phyloP scores from a whole-genome alignment of 2,113 vertebrate genomes.

The Cyprinus carpio region DNA sequence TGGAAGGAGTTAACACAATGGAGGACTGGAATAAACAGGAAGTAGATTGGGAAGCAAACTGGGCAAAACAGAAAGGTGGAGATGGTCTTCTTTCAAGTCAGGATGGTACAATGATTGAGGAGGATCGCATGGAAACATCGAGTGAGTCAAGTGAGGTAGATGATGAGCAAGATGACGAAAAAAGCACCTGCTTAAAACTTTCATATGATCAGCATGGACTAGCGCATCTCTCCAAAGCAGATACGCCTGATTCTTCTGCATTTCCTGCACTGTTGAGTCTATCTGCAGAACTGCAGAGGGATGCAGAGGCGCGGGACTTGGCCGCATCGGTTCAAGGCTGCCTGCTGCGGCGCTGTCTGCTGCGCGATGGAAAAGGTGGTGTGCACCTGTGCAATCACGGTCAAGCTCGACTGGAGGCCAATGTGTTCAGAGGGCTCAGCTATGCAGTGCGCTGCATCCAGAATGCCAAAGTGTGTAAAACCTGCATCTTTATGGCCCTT shows the following conservation, averaged over 20 bases:
- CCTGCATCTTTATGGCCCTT: neutral
- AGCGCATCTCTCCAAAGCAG: constrained; percentile 73
- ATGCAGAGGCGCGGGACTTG: constrained; percentile 80
- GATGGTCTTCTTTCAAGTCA: constrained; percentile 59
- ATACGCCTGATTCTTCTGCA: constrained; percentile 62
- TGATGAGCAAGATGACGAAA: constrained; percentile 71
- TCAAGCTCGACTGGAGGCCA: constrained; percentile 83
- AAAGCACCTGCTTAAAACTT: constrained; percentile 67
- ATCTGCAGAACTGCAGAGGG: constrained; percentile 84
- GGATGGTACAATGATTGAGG: constrained; percentile 67
- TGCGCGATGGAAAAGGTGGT: constrained; percentile 84
- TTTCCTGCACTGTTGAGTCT: constrained; percentile 77
- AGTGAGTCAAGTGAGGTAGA: constrained; percentile 77
- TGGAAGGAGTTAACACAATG: constrained; percentile 61
- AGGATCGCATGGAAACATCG: constrained; percentile 74
- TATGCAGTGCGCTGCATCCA: constrained; percentile 84
- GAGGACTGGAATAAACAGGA: constrained; percentile 64
- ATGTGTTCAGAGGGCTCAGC: constrained; percentile 81
- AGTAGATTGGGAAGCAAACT: constrained; percentile 63
- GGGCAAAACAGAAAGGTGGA: constrained; percentile 61
- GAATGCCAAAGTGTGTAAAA: constrained; percentile 79
- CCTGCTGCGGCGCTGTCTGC: constrained; percentile 82
- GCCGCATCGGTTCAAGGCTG: constrained; percentile 79
- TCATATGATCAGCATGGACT: constrained; percentile 78
- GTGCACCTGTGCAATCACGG: constrained; percentile 82